Percentiles rank a stretch among this genome's conserved stretches.
phyloP scores from a whole-genome alignment of 2,797 vertebrate species.

The Aythya fuligula region DNA sequence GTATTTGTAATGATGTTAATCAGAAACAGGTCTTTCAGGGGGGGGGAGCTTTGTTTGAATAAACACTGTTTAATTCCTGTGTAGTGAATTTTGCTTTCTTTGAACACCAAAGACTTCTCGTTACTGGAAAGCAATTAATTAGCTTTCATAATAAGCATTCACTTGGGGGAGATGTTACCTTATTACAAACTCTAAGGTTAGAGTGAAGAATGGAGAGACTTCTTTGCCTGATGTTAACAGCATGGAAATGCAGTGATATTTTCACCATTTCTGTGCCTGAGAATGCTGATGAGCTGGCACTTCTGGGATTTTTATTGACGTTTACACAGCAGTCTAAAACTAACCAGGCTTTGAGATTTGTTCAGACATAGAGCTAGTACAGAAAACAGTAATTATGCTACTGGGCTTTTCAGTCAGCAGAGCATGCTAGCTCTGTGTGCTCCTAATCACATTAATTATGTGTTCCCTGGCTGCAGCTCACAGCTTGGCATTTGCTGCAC shows the following conservation, averaged over 20 bases:
- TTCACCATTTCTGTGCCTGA: constrained; percentile 69
- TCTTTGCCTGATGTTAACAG: constrained; percentile 63
- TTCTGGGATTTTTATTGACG: constrained; percentile 81
- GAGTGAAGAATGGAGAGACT: constrained; percentile 62
- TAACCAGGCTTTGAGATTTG: constrained; percentile 81
- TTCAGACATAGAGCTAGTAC: constrained; percentile 77
- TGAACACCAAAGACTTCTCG: constrained; percentile 75
- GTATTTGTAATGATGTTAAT: constrained; percentile 62
- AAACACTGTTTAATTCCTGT: constrained; percentile 75
- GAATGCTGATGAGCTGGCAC: constrained; percentile 78
- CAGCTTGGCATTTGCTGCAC: constrained; percentile 72
- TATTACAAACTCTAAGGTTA: constrained; percentile 75
- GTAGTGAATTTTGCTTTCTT: constrained; percentile 77
- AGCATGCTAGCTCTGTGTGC: constrained; percentile 76
- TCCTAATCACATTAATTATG: constrained; percentile 82
- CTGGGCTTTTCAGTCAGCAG: constrained; percentile 79
- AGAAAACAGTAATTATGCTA: constrained; percentile 83
- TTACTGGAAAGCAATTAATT: constrained; percentile 84
- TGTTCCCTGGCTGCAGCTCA: constrained; percentile 72
- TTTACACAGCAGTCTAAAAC: constrained; percentile 80
- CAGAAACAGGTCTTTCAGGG: constrained; percentile 56
- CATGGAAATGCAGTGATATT: constrained; percentile 68
- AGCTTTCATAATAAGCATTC: constrained; percentile 80
- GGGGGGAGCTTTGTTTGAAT: constrained; percentile 75
- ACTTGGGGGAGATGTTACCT: constrained; percentile 78